phyloP scores from a whole-genome alignment of 37 sponge, comb jelly and placozoan genomes.

The Chondrosia reniformis region DNA sequence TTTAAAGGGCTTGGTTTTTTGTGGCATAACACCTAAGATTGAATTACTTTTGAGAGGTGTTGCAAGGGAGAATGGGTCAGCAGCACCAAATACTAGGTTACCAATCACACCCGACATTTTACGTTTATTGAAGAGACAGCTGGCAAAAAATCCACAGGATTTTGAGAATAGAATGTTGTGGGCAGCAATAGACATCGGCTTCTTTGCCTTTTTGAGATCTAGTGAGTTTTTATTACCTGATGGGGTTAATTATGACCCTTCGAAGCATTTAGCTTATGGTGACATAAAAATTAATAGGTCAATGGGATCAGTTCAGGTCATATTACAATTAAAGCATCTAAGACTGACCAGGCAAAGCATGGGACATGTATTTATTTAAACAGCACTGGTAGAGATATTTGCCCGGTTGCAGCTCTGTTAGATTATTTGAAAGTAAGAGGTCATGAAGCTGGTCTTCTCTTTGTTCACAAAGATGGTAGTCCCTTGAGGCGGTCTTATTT shows the following conservation, averaged over 20 bases:
- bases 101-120: slow-evolving; percentile 17
- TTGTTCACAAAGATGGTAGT: background rate
- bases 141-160: background rate
- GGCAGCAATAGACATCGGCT: slow-evolving; percentile 9
- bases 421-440: background rate
- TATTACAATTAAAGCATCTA: background rate
- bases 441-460: background rate
- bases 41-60: background rate
- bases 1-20: too few species aligned
- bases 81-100: background rate
- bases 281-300: background rate
- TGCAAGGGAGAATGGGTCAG: background rate
- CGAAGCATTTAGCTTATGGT: background rate
- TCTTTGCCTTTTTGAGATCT: slow-evolving; percentile 28
- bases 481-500: background rate
- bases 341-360: background rate
- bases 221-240: background rate
- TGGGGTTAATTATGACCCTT: background rate
- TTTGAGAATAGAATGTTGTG: slow-evolving; percentile 14
- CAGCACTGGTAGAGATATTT: background rate
- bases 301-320: too few species aligned
- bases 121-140: background rate
- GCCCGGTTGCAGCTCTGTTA: background rate
- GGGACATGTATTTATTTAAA: background rate
- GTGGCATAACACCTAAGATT: background rate